A percentile compares a stretch with the other conserved stretches of the same genome.
These are phyloP conservation scores for Heliconius melpomene DNA, from an alignment of 1,140 invertebrate species.

Conservation along the genomic window DNA sequence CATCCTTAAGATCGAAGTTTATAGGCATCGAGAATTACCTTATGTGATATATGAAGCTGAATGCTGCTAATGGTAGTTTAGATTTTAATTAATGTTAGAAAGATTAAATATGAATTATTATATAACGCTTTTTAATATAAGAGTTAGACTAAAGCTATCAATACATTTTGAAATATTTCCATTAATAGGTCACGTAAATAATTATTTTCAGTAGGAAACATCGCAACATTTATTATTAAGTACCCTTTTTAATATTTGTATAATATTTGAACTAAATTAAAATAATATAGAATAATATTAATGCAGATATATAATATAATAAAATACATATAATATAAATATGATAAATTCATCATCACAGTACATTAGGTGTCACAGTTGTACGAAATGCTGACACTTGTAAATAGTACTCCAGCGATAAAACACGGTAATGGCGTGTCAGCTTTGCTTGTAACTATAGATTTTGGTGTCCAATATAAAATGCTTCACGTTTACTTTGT, in stretches of 20 bases:
- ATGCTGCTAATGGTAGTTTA: not conserved
- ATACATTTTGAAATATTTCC: not conserved
- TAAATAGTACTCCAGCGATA: constrained; percentile 23
- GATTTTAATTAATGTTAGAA: too few relatives aligned
- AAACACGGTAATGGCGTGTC: constrained; percentile 18
- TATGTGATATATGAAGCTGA: not conserved
- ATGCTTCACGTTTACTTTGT: constrained; percentile 12
- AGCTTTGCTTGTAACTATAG: constrained; percentile 32
- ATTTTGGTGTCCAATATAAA: constrained; percentile 32
- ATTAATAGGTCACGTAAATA: not conserved
- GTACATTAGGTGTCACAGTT: not conserved
- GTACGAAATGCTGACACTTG: constrained; percentile 28
- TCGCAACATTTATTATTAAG: too few relatives aligned
- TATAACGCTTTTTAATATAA: not conserved
- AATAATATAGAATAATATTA: too few relatives aligned
- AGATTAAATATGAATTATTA: not conserved
- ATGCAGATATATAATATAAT: not conserved
- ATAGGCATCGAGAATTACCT: not conserved
- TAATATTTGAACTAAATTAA: too few relatives aligned
- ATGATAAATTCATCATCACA: not conserved
- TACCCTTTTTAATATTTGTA: too few relatives aligned
- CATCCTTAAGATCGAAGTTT: constrained; percentile 19
- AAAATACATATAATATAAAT: not conserved
- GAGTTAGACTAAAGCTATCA: not conserved
- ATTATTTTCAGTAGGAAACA: not conserved